These are phyloP conservation scores for Cisticola juncidis DNA, from an alignment of 2,113 vertebrate genomes.

Conservation along the genomic window DNA sequence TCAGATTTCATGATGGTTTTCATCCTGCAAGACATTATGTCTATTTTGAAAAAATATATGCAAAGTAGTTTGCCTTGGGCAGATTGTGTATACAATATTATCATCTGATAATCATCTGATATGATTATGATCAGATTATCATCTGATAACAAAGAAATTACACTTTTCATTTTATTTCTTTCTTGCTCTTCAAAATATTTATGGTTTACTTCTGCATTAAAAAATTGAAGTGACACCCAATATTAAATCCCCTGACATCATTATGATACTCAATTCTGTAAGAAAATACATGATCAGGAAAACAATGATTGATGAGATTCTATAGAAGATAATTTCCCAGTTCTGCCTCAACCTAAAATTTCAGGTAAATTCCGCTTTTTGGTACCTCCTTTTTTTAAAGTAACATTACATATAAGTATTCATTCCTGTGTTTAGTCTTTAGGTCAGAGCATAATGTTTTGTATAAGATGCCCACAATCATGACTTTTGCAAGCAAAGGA, in stretches of 20 bases:
- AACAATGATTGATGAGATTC: neutral
- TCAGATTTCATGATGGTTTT: neutral
- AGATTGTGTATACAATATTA: neutral
- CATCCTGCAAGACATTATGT: neutral
- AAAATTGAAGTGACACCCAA: neutral
- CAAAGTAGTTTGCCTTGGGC: neutral
- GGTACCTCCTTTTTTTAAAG: neutral
- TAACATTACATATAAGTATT: neutral
- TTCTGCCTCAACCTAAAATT: neutral
- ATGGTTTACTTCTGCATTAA: neutral
- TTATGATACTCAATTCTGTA: neutral
- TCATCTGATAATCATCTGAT: neutral
- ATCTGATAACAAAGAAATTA: neutral
- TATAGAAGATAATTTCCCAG: neutral
- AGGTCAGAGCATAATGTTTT: neutral
- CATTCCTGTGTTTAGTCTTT: neutral
- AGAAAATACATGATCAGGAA: neutral
- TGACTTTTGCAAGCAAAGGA: neutral
- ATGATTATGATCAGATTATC: too few species aligned
- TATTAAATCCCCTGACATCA: neutral
- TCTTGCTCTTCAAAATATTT: neutral
- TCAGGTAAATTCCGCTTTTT: neutral
- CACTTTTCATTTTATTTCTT: neutral
- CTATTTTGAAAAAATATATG: neutral
- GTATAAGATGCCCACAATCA: neutral